A percentile compares a stretch with the other conserved stretches of the same genome.
Evolutionary conservation across 2,888 invertebrate genomes (phyloP).

Genomic region (Tribolium freemani): DNA sequence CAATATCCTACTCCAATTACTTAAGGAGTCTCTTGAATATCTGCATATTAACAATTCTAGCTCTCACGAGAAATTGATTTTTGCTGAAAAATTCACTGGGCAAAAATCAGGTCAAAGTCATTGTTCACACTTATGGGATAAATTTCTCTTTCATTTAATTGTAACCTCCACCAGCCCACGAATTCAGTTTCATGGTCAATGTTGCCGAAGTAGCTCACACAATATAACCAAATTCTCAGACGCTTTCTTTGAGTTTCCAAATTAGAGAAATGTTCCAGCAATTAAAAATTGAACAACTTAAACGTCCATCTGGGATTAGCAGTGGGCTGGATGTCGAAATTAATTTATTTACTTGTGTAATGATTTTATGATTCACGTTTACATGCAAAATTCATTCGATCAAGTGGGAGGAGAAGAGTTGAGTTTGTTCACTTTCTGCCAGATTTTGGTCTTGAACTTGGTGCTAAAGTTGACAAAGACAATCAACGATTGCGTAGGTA

Average conservation of each 20-base stretch:
- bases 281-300: constrained; percentile 2
- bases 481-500: not conserved
- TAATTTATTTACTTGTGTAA: constrained; percentile 35
- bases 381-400: constrained; percentile 33
- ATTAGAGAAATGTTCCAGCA: not conserved
- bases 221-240: constrained; percentile 2
- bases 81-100: not conserved
- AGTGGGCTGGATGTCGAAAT: constrained; percentile 36
- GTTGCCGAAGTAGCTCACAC: constrained; percentile 7
- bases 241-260: constrained; percentile 4
- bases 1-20: not conserved
- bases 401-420: not conserved
- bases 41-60: constrained; percentile 1
- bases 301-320: constrained; percentile 8
- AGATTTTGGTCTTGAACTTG: not conserved
- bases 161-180: constrained; percentile 5
- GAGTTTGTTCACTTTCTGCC: not conserved
- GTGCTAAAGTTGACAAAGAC: not conserved
- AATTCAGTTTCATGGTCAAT: constrained; percentile 23
- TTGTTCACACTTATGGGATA: constrained; percentile 28
- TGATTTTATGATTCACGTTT: constrained; percentile 30
- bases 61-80: constrained; percentile 3
- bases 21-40: not conserved
- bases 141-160: constrained; percentile 31
- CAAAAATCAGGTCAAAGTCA: not conserved